Conservation (phyloP, 2,888 invertebrate species). For the Bedellia somnulentella region DNA sequence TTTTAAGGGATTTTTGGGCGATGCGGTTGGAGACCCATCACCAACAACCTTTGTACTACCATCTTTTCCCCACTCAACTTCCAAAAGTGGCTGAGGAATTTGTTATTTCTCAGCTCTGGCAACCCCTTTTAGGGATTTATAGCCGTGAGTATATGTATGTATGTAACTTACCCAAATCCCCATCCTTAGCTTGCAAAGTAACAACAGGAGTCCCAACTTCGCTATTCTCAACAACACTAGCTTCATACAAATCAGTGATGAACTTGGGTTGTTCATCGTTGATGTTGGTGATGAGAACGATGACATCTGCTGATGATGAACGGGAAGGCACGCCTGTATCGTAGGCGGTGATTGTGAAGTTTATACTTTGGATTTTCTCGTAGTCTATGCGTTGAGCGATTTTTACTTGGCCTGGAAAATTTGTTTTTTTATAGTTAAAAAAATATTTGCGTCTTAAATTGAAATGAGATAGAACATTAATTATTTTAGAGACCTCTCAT, state of each 20-base stretch:
- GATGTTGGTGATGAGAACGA: slow-evolving; percentile 76
- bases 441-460: no score
- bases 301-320: slow-evolving; percentile 75
- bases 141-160: neutral
- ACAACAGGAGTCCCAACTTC: slow-evolving; percentile 71
- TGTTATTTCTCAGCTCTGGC: no score
- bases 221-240: slow-evolving; percentile 75
- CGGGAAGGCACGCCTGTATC: slow-evolving; percentile 87
- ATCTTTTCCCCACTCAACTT: no score
- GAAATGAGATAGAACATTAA: no score
- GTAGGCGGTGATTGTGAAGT: slow-evolving; percentile 79
- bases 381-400: slow-evolving; percentile 80
- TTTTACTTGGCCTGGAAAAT: slow-evolving; percentile 68
- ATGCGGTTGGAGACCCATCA: no score
- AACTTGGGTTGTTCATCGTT: slow-evolving; percentile 89
- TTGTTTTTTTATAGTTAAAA: no score
- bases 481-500: no score
- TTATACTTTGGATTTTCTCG: slow-evolving; percentile 73
- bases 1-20: no score
- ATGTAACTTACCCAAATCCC: slow-evolving; percentile 67
- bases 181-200: slow-evolving; percentile 74
- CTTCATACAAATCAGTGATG: slow-evolving; percentile 66
- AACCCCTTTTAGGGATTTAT: no score
- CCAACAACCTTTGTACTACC: no score
- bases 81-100: no score